A percentile compares a stretch with the other conserved stretches of the same genome.
phyloP scores from a whole-genome alignment of 2,797 vertebrate genomes.

The Rhodeus uyekii region DNA sequence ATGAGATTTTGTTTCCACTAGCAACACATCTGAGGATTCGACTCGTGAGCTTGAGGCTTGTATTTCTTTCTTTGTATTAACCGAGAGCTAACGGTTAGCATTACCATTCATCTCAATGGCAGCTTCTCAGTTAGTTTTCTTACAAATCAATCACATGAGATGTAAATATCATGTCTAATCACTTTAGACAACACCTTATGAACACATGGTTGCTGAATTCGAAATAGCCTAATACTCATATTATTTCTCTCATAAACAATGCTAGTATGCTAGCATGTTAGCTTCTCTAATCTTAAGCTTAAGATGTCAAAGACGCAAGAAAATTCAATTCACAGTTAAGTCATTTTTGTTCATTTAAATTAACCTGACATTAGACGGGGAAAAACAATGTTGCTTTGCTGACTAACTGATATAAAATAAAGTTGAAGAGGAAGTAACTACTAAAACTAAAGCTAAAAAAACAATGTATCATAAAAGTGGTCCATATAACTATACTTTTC shows the following conservation, averaged over 20 bases:
- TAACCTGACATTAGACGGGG: too few relatives aligned
- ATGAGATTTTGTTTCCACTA: conserved; percentile 14
- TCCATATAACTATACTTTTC: too few relatives aligned
- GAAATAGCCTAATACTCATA: neutral
- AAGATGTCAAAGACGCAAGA: neutral
- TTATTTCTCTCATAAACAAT: neutral
- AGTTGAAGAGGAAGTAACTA: neutral
- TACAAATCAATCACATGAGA: neutral
- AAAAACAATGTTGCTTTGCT: neutral
- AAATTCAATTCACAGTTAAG: neutral
- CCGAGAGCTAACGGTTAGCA: neutral
- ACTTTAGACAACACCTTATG: neutral
- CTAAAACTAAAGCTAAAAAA: neutral
- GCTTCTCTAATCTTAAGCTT: neutral
- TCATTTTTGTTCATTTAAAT: too few relatives aligned
- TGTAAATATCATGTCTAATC: neutral
- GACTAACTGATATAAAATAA: neutral
- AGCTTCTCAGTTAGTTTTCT: neutral
- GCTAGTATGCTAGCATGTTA: neutral
- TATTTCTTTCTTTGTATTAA: neutral
- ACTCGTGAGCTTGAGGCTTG: conserved; percentile 48
- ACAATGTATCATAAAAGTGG: neutral
- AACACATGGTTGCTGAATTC: neutral
- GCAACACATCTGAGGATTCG: neutral
- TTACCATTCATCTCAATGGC: neutral